A percentile compares a stretch with the other conserved stretches of the same genome.
phyloP scores from a whole-genome alignment of 1,140 invertebrate species.

The Psix sp. region DNA sequence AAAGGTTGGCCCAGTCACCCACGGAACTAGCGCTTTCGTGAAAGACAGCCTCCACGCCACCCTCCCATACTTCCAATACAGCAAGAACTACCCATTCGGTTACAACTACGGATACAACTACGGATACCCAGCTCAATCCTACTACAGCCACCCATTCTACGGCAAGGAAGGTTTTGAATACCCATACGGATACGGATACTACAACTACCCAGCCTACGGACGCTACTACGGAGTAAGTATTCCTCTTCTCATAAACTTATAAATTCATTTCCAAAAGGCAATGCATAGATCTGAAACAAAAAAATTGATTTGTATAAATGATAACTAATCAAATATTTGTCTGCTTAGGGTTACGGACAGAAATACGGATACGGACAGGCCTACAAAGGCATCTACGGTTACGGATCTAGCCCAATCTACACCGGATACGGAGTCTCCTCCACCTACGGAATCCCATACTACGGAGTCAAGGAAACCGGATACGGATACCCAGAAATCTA shows the following conservation, averaged over 20 bases:
- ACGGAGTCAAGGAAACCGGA: slow-evolving; percentile 7
- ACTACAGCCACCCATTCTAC: slow-evolving; percentile 10
- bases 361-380: background rate
- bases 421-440: slow-evolving; percentile 2
- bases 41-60: background rate
- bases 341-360: background rate
- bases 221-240: slow-evolving; percentile 3
- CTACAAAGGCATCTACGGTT: slow-evolving; percentile 2
- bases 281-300: no score
- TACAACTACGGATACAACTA: background rate
- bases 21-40: background rate
- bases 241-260: background rate
- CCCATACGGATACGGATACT: no score
- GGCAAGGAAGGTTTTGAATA: no score
- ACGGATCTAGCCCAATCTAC: slow-evolving; percentile 9
- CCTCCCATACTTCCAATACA: slow-evolving; percentile 1
- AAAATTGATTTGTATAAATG: background rate
- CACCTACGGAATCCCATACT: slow-evolving; percentile 14
- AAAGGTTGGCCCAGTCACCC: background rate
- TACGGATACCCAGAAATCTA: slow-evolving; percentile 5
- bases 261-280: no score
- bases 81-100: background rate
- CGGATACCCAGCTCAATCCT: background rate
- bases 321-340: background rate
- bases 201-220: background rate